Conservation (phyloP, 2,888 invertebrate genomes). For the Mimachlamys varia region DNA sequence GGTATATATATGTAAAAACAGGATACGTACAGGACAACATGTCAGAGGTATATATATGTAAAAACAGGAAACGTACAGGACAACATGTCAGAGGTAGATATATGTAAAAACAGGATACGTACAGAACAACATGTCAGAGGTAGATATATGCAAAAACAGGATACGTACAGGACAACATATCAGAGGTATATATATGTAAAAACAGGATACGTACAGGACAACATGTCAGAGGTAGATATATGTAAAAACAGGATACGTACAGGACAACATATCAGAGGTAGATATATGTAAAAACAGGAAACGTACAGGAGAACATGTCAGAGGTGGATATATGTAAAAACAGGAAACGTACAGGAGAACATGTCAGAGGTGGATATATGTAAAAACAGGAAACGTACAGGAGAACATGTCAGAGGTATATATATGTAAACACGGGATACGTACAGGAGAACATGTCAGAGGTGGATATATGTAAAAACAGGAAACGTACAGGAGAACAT, state of each 20-base stretch:
- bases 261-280: no score
- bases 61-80: conserved; percentile 83
- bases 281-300: not conserved
- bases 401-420: no score
- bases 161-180: conserved; percentile 85
- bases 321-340: no score
- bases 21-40: conserved; percentile 84
- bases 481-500: conserved; percentile 84
- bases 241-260: conserved; percentile 81
- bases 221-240: no score
- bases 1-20: no score
- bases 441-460: no score
- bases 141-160: not conserved
- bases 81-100: no score
- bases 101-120: conserved; percentile 68
- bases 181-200: no score
- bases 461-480: no score
- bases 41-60: no score
- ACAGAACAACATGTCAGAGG: no score
- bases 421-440: conserved; percentile 54
- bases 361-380: no score
- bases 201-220: conserved; percentile 84
- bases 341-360: conserved; percentile 84
- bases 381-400: conserved; percentile 82
- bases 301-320: conserved; percentile 86